These are phyloP conservation scores for Trichoplusia ni DNA, from an alignment of 1,140 invertebrate genomes.

Conservation along the genomic window DNA sequence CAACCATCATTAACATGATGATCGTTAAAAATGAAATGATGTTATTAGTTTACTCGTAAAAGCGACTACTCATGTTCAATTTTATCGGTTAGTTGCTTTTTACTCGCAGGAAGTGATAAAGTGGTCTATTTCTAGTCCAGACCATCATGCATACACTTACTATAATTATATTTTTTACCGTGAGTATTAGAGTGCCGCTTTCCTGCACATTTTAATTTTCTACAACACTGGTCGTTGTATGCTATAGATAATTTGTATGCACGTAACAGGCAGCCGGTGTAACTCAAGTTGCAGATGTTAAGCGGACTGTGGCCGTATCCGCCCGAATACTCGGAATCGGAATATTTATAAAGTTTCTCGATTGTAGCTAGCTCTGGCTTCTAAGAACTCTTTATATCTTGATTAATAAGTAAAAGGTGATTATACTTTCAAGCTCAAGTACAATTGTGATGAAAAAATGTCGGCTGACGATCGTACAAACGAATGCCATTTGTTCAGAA, in stretches of 20 bases:
- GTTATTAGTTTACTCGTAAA: conserved; percentile 7
- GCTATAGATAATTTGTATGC: conserved; percentile 68
- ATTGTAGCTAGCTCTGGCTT: conserved; percentile 56
- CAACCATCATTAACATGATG: neutral
- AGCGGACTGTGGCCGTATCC: conserved; percentile 74
- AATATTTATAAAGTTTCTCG: conserved; percentile 75
- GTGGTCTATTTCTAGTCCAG: conserved; percentile 8
- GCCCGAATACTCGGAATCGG: conserved; percentile 69
- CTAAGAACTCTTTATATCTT: conserved; percentile 61
- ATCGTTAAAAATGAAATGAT: neutral
- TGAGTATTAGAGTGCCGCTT: conserved; percentile 5
- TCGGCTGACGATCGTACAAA: conserved; percentile 24
- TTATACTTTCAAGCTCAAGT: conserved; percentile 44
- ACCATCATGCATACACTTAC: conserved; percentile 5
- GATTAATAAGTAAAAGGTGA: conserved; percentile 55
- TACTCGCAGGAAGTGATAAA: conserved; percentile 9
- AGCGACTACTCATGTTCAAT: neutral
- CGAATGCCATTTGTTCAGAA: conserved; percentile 34
- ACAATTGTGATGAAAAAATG: conserved; percentile 27
- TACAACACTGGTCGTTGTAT: conserved; percentile 56
- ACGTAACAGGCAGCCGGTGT: conserved; percentile 69
- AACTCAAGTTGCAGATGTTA: conserved; percentile 79
- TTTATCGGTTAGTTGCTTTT: neutral
- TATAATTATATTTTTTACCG: conserved; percentile 21
- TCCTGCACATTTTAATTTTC: conserved; percentile 62